Evolutionary conservation across 2,797 vertebrate species (phyloP).

Genomic region (Masticophis lateralis): DNA sequence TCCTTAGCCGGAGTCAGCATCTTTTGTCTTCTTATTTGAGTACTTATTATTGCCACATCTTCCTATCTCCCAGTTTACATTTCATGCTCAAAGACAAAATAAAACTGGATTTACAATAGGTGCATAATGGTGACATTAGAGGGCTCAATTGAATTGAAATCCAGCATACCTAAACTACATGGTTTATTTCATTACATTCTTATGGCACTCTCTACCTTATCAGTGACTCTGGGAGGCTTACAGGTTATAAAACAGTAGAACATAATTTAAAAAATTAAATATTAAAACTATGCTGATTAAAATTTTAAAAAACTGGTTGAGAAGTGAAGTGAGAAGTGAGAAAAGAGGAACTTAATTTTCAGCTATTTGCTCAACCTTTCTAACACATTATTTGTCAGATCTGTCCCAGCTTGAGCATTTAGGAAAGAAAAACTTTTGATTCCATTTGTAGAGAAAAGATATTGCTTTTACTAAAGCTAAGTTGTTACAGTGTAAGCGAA

Average conservation of each 20-base stretch:
- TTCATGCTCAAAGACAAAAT: background rate
- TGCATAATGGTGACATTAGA: background rate
- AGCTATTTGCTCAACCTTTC: background rate
- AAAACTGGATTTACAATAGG: background rate
- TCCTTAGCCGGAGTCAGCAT: background rate
- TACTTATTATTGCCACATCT: background rate
- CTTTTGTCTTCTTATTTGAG: background rate
- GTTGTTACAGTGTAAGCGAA: too few species aligned
- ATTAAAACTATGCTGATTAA: too few species aligned
- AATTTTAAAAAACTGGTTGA: too few species aligned
- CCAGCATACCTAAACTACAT: background rate
- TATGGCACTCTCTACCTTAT: background rate
- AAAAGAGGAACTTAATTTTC: background rate
- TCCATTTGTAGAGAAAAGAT: too few species aligned
- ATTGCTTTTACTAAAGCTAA: too few species aligned
- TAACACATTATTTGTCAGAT: too few species aligned
- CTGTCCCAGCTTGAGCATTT: too few species aligned
- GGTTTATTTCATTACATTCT: background rate
- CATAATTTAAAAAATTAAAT: too few species aligned
- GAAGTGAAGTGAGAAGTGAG: background rate
- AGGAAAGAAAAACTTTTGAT: too few species aligned
- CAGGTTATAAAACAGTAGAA: too few species aligned
- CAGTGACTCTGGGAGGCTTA: background rate
- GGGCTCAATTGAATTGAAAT: background rate
- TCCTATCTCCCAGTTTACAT: background rate